Percentiles rank a stretch among this genome's conserved stretches.
Conservation (phyloP, 2,797 vertebrate species). For the Anguilla obscura region DNA sequence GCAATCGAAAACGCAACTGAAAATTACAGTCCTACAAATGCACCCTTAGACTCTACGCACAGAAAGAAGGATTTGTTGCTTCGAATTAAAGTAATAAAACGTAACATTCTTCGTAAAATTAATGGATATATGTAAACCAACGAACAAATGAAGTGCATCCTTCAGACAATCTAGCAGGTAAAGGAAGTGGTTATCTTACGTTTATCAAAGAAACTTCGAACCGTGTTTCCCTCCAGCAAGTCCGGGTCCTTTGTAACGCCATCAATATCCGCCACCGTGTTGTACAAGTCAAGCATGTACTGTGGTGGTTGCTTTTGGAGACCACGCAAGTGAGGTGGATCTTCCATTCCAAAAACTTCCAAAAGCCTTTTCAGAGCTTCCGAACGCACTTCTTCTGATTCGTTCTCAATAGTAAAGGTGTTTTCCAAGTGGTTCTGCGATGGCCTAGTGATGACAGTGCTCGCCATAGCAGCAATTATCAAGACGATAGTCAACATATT, state of each 20-base stretch:
- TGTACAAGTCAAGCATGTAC: conserved; percentile 92
- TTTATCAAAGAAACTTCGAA: conserved; percentile 89
- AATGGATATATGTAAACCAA: neutral
- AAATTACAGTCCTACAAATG: neutral
- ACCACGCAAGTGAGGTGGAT: conserved; percentile 69
- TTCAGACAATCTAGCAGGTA: neutral
- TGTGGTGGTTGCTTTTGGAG: conserved; percentile 81
- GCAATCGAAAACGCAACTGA: neutral
- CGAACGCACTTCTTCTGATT: conserved; percentile 63
- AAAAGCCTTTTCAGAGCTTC: conserved; percentile 82
- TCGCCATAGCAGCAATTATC: conserved; percentile 51
- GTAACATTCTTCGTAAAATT: neutral
- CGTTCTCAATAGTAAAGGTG: conserved; percentile 49
- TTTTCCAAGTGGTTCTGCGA: conserved; percentile 50
- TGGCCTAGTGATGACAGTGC: conserved; percentile 54
- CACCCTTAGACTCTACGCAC: neutral
- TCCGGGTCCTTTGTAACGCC: conserved; percentile 85
- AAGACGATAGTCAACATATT: conserved; percentile 63
- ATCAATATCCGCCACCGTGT: conserved; percentile 82
- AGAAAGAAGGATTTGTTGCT: neutral
- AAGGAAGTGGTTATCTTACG: conserved; percentile 65
- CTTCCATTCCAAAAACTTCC: conserved; percentile 89
- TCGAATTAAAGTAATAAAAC: neutral
- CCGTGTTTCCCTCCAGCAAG: conserved; percentile 84
- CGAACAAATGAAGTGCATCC: neutral